Evolutionary conservation across 2,113 vertebrate genomes (phyloP), one percentile per base, ranked within the genome.

Genomic region (Orycteropus afer): DNA sequence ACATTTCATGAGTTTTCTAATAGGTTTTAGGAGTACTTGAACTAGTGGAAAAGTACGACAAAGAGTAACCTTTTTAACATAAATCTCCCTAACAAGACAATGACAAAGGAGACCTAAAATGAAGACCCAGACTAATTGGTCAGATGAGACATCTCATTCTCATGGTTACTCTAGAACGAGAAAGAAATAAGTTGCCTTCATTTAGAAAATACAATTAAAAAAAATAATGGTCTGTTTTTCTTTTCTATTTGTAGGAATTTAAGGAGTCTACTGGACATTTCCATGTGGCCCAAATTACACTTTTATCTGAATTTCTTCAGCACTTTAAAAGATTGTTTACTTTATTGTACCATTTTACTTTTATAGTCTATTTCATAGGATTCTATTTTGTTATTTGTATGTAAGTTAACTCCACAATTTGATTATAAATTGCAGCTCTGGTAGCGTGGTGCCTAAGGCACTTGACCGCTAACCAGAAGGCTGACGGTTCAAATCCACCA

Each of bases 21-120:
- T 34, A 80, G 74, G 74, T 85, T 69, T 49, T 74, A 86, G 65
- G 63, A 89, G 34, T n/a, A 92, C n/a, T 80, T 85, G 74, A 94
- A 89, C 67, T 49, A 80, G 29, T 67, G 47, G 49, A 86, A 89
- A 80, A 18, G 18, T 78, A 80, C 53, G 65, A 74, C 80, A 92
- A 85, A 88, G n/a, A 71, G 23, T 29, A 85, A 84, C 45, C 73
- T 81, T 96, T 69, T 67, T 76, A 89, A 86, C n/a, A 76, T 18
- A 86, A 59, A n/a, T 65, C 23, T 84, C 25, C 55, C 57, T 74
- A 86, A 81, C 7, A 86, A 81, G 73, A 84, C 73, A 80, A 63
- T 65, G 57, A 47, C 34, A 29, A 76, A 83, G 11, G 15, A 82
- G 13, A 20, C 81, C 57, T 88, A 94, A 85, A 84, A 51, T 1